Base-by-base conservation (phyloP, 2,113 vertebrate species). In the Oxyura jamaicensis region DNA sequence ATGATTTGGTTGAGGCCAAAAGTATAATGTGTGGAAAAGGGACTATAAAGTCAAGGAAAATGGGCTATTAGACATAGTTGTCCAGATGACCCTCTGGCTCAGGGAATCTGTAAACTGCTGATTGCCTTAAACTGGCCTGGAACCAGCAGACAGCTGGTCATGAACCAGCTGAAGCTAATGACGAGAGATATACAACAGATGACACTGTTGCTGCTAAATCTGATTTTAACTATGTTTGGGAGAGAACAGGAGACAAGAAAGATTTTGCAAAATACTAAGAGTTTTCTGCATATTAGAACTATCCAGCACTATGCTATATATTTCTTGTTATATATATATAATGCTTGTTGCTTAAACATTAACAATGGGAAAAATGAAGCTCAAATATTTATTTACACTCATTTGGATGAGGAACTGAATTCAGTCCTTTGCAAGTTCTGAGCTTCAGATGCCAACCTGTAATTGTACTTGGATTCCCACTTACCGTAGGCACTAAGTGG, bases 121-220 rank as follows among this genome's bases (percentile, higher is more conserved):
- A 62, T 9, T 73, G 83, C 72, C 59, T 36, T 23, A 22, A 85
- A 42, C 33, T 94, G 95, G 82, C 66, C 42, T 41, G 53, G 58
- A 39, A 50, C 81, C 91, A 90, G 81, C 86, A 92, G 56, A 86
- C 69, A 85, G 73, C 81, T 44, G 93, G 16, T 16, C 71, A 48
- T 4, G 72, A 79, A 76, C 11, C 58, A 73, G 84, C 81, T 81
- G 35, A 36, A 65, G 10, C 69, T 59, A 42, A 74, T 8, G 50
- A 17, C 10, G 33, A 74, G 80, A 62, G 83, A 50, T 28, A 16
- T 10, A 4, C 9, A 84, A 23, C 72, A 87, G 56, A 39, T 3
- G 21, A 56, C 52, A 52, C 39, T 81, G 77, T 8, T 77, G 74
- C 78, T 88, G 80, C 86, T 73, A 26, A 42, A 35, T n/a, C n/a